Evolutionary conservation across 2,113 vertebrate genomes (phyloP).

Genomic region (Pithys albifrons): DNA sequence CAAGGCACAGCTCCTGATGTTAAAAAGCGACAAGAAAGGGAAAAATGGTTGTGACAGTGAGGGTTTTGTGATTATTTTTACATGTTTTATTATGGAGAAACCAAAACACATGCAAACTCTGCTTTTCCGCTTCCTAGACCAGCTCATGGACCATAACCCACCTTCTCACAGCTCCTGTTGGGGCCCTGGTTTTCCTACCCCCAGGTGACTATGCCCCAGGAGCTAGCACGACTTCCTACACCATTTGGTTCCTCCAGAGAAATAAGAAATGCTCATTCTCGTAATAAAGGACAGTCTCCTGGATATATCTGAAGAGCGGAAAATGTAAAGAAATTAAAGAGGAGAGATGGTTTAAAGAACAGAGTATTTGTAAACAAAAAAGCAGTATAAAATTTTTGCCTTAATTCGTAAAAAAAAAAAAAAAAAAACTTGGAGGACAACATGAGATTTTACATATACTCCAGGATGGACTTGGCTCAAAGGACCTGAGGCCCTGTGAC

Average conservation of each 20-base stretch:
- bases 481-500: neutral
- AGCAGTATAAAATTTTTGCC: neutral
- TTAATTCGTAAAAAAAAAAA: neutral
- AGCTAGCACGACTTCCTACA: neutral
- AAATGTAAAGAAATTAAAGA: neutral
- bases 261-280: neutral
- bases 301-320: neutral
- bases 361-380: neutral
- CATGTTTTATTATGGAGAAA: neutral
- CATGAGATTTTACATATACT: neutral
- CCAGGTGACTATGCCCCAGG: neutral
- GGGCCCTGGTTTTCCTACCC: neutral
- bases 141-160: neutral
- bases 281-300: neutral
- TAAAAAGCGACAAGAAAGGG: neutral
- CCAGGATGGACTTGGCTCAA: neutral
- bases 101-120: neutral
- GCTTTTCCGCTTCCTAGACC: neutral
- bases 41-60: neutral
- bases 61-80: neutral
- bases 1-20: neutral
- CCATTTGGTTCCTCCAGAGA: neutral
- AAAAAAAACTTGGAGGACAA: neutral
- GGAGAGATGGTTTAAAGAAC: neutral
- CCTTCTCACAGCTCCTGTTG: fast-evolving